These are phyloP conservation scores for Centropyge bicolor DNA, from an alignment of 2,797 vertebrate species.

Conservation along the genomic window DNA sequence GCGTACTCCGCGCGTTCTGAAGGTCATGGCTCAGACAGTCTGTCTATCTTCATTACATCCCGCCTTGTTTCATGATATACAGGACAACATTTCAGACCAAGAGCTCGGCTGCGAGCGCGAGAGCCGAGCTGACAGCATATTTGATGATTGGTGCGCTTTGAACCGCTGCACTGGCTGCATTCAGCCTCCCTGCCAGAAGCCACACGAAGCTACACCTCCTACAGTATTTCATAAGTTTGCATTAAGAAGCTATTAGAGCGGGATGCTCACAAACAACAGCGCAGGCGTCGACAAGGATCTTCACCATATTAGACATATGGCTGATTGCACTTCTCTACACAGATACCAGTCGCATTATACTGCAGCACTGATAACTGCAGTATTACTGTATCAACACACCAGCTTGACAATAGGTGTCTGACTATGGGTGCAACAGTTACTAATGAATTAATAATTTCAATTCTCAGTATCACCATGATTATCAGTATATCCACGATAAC, in stretches of 20 bases:
- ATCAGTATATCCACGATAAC: conserved; percentile 40
- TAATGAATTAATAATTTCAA: conserved; percentile 39
- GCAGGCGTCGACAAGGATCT: conserved; percentile 35
- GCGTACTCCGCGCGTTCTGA: conserved; percentile 54
- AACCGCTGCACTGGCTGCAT: conserved; percentile 45
- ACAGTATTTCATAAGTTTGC: conserved; percentile 45
- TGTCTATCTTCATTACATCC: conserved; percentile 72
- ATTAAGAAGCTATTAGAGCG: conserved; percentile 34
- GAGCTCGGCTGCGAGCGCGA: conserved; percentile 47
- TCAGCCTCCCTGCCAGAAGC: conserved; percentile 37
- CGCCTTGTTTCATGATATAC: conserved; percentile 67
- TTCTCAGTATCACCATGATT: conserved; percentile 45
- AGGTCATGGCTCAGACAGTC: conserved; percentile 69
- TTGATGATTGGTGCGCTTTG: conserved; percentile 62
- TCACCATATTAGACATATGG: conserved; percentile 10
- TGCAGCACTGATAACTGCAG: conserved; percentile 15
- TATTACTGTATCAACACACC: conserved; percentile 19
- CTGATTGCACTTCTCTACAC: conserved; percentile 21
- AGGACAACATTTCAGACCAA: conserved; percentile 50
- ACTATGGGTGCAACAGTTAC: background rate
- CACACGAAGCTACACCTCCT: conserved; percentile 27
- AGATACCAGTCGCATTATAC: conserved; percentile 29
- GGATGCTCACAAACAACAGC: conserved; percentile 40
- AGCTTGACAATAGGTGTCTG: conserved; percentile 33
- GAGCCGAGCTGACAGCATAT: conserved; percentile 54